Conservation (phyloP, 2,797 vertebrate genomes). For the Craterocephalus amniculus region DNA sequence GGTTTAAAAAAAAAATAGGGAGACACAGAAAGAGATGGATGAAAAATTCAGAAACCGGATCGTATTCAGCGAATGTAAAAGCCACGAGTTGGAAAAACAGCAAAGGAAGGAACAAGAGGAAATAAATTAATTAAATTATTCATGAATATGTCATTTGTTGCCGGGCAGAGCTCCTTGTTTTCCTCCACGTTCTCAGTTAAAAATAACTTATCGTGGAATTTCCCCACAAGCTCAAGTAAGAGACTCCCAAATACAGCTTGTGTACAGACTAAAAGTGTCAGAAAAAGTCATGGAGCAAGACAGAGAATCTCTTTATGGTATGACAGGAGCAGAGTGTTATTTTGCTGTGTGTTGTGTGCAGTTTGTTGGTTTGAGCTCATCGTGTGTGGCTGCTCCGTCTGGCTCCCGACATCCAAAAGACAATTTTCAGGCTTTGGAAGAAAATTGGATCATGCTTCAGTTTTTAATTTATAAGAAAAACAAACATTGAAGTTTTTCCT, state of each 20-base stretch:
- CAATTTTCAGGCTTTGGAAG: constrained; percentile 61
- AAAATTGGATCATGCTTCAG: constrained; percentile 58
- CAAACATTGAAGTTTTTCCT: constrained; percentile 6
- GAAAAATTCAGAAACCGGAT: neutral
- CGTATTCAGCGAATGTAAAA: constrained; percentile 7
- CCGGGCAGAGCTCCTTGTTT: constrained; percentile 5
- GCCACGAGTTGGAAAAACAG: neutral
- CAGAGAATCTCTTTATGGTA: constrained; percentile 34
- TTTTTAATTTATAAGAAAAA: constrained; percentile 16
- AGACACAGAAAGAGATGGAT: neutral
- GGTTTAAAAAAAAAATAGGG: neutral
- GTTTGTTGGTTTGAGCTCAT: constrained; percentile 37
- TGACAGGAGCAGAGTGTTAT: constrained; percentile 7
- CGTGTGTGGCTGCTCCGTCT: constrained; percentile 44
- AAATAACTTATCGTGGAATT: constrained; percentile 29
- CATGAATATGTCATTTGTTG: constrained; percentile 13
- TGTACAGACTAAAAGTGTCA: neutral
- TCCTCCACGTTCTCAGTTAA: constrained; percentile 1
- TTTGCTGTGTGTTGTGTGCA: constrained; percentile 57
- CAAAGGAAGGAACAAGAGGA: neutral
- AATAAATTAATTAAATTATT: neutral
- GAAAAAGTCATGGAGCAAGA: neutral
- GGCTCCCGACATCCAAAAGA: constrained; percentile 15
- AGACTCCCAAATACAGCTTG: neutral
- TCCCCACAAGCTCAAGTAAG: neutral